phyloP scores from a whole-genome alignment of 2,113 vertebrate species.

The Gymnobelideus leadbeateri region DNA sequence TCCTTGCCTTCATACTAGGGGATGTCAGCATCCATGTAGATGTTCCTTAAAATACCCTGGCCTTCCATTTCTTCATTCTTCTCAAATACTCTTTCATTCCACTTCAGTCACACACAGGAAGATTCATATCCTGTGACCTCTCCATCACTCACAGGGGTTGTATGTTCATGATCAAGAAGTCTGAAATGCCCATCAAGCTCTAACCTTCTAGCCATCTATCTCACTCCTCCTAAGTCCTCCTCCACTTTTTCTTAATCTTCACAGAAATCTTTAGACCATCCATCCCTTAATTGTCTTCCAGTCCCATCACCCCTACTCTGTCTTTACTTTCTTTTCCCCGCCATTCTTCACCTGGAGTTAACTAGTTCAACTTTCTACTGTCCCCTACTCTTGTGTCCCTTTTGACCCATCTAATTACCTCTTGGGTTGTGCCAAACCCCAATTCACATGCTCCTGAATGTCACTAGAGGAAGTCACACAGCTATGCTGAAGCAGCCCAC shows the following conservation, averaged over 20 bases:
- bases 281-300: not conserved
- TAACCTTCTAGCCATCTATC: not conserved
- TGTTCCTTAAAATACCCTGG: not conserved
- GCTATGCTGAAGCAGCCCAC: not conserved
- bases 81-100: not conserved
- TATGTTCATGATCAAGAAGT: not conserved
- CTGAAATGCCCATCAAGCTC: not conserved
- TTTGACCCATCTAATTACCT: not conserved
- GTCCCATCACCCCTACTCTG: not conserved
- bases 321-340: rapidly evolving
- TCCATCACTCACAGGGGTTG: not conserved
- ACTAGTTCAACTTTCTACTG: not conserved
- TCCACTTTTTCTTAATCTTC: not conserved
- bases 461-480: not conserved
- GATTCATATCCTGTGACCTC: not conserved
- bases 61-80: not conserved
- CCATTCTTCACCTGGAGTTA: not conserved
- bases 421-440: not conserved
- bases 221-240: not conserved
- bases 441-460: not conserved
- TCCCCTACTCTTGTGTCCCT: not conserved
- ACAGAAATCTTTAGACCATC: not conserved
- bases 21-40: not conserved
- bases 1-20: not conserved
- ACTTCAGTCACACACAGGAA: not conserved